Conservation (phyloP, 1,140 invertebrate genomes). For the Cotesia chilonis region DNA sequence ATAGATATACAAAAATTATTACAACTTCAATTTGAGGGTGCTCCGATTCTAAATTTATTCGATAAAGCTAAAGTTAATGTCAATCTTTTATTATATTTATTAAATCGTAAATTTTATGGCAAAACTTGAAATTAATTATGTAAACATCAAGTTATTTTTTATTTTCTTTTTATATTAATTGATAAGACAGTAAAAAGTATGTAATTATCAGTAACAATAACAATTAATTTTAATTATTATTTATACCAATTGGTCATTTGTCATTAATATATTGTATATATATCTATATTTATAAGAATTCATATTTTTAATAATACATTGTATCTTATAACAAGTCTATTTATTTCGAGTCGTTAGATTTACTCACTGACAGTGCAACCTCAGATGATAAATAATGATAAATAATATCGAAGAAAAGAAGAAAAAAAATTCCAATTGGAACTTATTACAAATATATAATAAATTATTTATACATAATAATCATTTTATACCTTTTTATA, state of each 20-base stretch:
- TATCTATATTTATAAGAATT: conserved; percentile 37
- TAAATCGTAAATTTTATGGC: conserved; percentile 83
- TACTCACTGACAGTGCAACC: conserved; percentile 34
- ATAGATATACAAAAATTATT: conserved; percentile 80
- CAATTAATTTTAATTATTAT: conserved; percentile 21
- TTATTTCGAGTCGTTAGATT: conserved; percentile 33
- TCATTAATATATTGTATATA: conserved; percentile 29
- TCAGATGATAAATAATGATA: neutral
- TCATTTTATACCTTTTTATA: too few species aligned
- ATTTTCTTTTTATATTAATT: neutral
- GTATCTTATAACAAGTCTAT: conserved; percentile 18
- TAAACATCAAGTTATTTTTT: neutral
- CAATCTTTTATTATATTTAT: conserved; percentile 78
- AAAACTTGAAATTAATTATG: conserved; percentile 56
- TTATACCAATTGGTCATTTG: conserved; percentile 9
- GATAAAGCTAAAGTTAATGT: conserved; percentile 82
- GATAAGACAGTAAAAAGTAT: neutral
- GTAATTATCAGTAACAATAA: too few species aligned
- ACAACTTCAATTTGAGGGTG: conserved; percentile 82
- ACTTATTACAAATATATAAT: too few species aligned
- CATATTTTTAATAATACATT: conserved; percentile 36
- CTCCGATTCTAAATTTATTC: conserved; percentile 82
- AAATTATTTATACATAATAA: too few species aligned
- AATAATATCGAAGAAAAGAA: too few species aligned
- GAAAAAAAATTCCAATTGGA: too few species aligned